Evolutionary conservation across 2,888 invertebrate genomes (phyloP), one percentile per base, ranked within the genome.

Genomic region (Netelia melanura): DNA sequence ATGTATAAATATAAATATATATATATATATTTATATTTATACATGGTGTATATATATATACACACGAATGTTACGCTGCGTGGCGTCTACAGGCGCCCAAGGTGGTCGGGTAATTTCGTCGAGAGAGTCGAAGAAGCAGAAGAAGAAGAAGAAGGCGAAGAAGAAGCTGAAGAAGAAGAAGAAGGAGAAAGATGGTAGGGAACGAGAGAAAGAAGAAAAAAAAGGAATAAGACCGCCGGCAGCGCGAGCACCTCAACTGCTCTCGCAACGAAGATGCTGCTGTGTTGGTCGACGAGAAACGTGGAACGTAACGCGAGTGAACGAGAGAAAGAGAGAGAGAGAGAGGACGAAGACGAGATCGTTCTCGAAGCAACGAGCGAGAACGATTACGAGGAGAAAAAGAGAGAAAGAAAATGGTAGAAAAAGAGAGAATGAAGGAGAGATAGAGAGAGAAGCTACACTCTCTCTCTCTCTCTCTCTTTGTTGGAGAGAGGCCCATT

Each of bases 41-140:
- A 75, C 10, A 64, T 23, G 10, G 11, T 21, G 21, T 61, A 38
- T 54, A 25, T n/a, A 30, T 68, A 48, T 38, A 71, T 68, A 68
- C 54, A 68, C 11, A 25, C 48, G 23, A 61, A 52, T 72, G 52
- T 56, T 72, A 82, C 81, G 88, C 89, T 56, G 74, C 74, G 79
- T 71, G 89, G 89, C 89, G 88, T 87, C 89, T 89, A 64, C 77
- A 89, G 91, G 91, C 92, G 92, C 92, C 93, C 93, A 93, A 93
- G 93, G 93, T 93, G 93, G 93, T 93, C 93, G 93, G 89, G 93
- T 92, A 93, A 93, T 93, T 93, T 93, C 90, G 92, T 87, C 90
- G 89, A 86, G 86, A 30, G 30, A 86, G 88, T 88, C 89, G 88
- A 89, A 91, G 77, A 78, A 78, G 25, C 65, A 77, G 80, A 79